These are phyloP conservation scores for Myoxocephalus aenaeus DNA, from an alignment of 2,797 vertebrate genomes.

Conservation along the genomic window DNA sequence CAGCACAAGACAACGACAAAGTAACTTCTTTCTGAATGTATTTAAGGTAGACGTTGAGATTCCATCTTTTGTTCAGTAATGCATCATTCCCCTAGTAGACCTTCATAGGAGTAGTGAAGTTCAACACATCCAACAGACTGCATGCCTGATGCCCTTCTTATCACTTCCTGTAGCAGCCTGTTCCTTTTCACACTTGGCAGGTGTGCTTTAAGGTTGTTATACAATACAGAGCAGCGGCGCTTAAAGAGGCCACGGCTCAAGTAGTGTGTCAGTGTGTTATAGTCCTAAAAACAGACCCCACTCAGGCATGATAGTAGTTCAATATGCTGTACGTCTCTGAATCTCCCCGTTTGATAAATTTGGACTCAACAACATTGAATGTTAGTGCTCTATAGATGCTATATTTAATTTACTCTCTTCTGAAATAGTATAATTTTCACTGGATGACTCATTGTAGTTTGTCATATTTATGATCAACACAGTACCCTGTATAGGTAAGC, in stretches of 20 bases:
- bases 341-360: constrained; percentile 58
- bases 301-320: constrained; percentile 51
- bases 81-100: constrained; percentile 61
- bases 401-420: constrained; percentile 58
- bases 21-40: constrained; percentile 89
- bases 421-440: constrained; percentile 49
- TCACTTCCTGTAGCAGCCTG: constrained; percentile 70
- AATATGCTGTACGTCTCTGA: constrained; percentile 47
- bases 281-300: constrained; percentile 49
- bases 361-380: constrained; percentile 63
- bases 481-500: constrained; percentile 53
- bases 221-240: constrained; percentile 24
- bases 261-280: constrained; percentile 57
- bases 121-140: constrained; percentile 48
- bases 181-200: constrained; percentile 51
- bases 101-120: constrained; percentile 55
- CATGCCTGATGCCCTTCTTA: constrained; percentile 46
- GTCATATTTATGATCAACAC: constrained; percentile 67
- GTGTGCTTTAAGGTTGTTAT: constrained; percentile 26
- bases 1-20: constrained; percentile 88
- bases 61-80: constrained; percentile 75
- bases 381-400: constrained; percentile 59
- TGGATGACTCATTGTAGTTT: constrained; percentile 68
- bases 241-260: constrained; percentile 40
- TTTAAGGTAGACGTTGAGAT: constrained; percentile 84